phyloP scores from a whole-genome alignment of 2,888 invertebrate species.

The Megamerina dolium region DNA sequence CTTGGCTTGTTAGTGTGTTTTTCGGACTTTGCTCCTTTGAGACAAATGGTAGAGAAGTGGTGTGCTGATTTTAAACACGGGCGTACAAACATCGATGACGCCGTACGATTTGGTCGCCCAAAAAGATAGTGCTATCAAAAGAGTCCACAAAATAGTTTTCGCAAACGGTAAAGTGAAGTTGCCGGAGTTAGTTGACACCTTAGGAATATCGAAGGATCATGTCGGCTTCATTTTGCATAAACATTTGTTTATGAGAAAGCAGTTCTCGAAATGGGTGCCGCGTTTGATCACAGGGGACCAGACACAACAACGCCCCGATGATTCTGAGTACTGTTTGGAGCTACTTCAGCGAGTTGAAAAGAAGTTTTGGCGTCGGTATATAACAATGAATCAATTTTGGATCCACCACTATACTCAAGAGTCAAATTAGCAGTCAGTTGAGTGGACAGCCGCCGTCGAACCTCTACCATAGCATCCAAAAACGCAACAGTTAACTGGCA shows the following conservation, averaged over 20 bases:
- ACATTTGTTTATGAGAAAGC: background rate
- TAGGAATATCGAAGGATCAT: background rate
- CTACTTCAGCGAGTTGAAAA: background rate
- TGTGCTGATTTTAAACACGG: conserved; percentile 6
- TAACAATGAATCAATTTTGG: background rate
- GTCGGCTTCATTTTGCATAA: background rate
- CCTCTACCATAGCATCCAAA: too few species aligned
- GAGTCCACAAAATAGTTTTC: conserved; percentile 1
- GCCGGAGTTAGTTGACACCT: conserved; percentile 3
- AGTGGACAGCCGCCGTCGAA: too few species aligned
- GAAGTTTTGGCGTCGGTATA: background rate
- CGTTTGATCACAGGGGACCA: background rate
- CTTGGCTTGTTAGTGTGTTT: conserved; percentile 4
- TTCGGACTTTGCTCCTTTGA: conserved; percentile 3
- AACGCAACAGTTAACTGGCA: too few species aligned
- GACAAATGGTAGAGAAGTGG: background rate
- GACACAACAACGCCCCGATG: background rate
- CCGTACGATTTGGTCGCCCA: conserved; percentile 1
- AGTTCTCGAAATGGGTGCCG: background rate
- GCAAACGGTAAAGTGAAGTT: conserved; percentile 4
- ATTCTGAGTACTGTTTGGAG: background rate
- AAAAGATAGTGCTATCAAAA: background rate
- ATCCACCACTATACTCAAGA: too few species aligned
- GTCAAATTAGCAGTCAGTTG: too few species aligned
- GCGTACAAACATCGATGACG: too few species aligned